These are phyloP conservation scores for Chlamydotis undulata DNA, from an alignment of 2,113 vertebrate species.

Conservation along the genomic window DNA sequence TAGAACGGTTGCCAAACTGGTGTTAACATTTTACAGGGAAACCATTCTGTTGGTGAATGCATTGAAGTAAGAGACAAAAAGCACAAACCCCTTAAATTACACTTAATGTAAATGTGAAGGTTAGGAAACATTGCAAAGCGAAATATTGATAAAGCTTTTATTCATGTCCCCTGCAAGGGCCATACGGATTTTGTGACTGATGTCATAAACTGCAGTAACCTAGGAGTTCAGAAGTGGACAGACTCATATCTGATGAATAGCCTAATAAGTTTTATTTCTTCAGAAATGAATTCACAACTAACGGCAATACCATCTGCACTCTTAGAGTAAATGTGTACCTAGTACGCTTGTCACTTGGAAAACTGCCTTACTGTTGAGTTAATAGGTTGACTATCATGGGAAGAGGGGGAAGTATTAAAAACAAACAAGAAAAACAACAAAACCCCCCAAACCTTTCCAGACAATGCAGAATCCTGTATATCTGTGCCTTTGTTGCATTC, in stretches of 20 bases:
- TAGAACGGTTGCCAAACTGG: not conserved
- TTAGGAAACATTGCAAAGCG: not conserved
- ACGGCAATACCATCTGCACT: not conserved
- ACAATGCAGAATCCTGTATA: not conserved
- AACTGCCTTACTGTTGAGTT: not conserved
- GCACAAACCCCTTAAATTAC: not conserved
- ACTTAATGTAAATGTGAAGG: not conserved
- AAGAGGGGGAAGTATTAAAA: not conserved
- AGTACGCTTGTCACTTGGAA: not conserved
- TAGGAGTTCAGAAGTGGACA: not conserved
- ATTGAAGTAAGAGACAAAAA: not conserved
- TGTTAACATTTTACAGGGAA: not conserved
- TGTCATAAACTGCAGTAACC: not conserved
- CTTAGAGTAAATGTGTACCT: not conserved
- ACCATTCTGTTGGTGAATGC: not conserved
- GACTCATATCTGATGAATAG: not conserved
- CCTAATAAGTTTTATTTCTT: not conserved
- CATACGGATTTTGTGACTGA: not conserved
- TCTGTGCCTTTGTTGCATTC: not conserved
- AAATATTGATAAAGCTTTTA: not conserved
- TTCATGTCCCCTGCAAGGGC: not conserved
- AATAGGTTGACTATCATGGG: not conserved
- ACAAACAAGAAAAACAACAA: not conserved
- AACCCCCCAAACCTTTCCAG: not conserved
- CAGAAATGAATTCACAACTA: not conserved